Percentiles rank a stretch among this genome's conserved stretches.
Conservation (phyloP, 2,797 vertebrate species). For the Sebastes itinus region DNA sequence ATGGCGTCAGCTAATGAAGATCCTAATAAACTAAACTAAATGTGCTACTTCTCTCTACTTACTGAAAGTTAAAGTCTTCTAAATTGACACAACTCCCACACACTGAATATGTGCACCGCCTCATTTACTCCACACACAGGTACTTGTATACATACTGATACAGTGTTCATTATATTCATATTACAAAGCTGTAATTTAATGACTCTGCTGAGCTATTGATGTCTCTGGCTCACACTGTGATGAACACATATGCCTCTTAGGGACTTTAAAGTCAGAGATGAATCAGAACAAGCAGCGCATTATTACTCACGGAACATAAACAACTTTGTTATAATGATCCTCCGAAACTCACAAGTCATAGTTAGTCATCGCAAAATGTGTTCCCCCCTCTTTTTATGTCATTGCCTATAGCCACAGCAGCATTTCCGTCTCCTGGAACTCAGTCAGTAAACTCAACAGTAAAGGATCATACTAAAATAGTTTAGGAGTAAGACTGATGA, state of each 20-base stretch:
- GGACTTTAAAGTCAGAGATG: conserved; percentile 15
- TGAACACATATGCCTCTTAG: background rate
- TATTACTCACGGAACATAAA: conserved; percentile 8
- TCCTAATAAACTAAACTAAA: background rate
- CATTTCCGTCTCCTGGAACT: background rate
- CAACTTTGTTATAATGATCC: background rate
- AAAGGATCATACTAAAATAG: background rate
- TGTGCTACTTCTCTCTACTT: background rate
- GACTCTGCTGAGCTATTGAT: conserved; percentile 16
- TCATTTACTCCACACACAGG: conserved; percentile 15
- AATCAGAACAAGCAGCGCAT: conserved; percentile 4
- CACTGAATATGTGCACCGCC: background rate
- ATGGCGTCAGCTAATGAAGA: background rate
- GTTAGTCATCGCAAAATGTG: background rate
- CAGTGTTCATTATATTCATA: conserved; percentile 39
- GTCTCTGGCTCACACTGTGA: conserved; percentile 8
- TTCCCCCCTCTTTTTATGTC: background rate
- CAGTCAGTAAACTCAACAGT: background rate
- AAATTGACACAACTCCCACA: background rate
- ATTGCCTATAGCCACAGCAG: background rate
- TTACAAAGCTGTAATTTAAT: conserved; percentile 30
- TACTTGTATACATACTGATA: conserved; percentile 1
- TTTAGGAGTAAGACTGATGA: background rate
- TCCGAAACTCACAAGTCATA: background rate
- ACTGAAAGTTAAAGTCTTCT: background rate